Conservation (phyloP, 2,797 vertebrate genomes). For the Helicolenus hilgendorfi region DNA sequence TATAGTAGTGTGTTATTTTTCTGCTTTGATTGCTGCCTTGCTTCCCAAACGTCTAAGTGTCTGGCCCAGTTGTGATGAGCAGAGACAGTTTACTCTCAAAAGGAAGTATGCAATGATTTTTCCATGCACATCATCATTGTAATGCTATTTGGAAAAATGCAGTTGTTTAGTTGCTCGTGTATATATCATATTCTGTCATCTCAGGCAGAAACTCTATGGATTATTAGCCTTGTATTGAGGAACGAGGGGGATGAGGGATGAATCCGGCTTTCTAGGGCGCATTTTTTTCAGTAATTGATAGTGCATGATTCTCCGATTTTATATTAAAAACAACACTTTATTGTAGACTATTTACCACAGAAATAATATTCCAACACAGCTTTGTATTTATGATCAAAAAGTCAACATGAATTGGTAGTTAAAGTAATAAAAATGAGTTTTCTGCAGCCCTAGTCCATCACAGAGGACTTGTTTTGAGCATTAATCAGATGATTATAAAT, state of each 20-base stretch:
- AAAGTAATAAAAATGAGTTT: background rate
- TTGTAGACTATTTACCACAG: background rate
- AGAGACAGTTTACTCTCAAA: background rate
- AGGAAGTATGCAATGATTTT: background rate
- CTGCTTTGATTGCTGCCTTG: conserved; percentile 4
- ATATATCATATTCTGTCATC: conserved; percentile 27
- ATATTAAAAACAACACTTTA: background rate
- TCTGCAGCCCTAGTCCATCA: background rate
- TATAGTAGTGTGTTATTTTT: conserved; percentile 8
- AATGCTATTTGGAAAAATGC: conserved; percentile 9
- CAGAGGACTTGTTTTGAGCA: background rate
- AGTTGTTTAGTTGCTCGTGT: background rate
- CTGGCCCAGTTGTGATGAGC: conserved; percentile 12
- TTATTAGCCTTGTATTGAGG: background rate
- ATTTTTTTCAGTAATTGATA: background rate
- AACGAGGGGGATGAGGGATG: background rate
- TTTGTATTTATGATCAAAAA: background rate
- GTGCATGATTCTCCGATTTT: background rate
- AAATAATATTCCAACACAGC: background rate
- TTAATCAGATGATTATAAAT: background rate
- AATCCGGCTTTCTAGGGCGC: background rate
- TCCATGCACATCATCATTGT: background rate
- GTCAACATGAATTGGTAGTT: background rate
- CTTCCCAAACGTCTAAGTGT: conserved; percentile 14
- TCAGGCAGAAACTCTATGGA: background rate